Conservation (phyloP, 2,113 vertebrate genomes). For the Cololabis saira region DNA sequence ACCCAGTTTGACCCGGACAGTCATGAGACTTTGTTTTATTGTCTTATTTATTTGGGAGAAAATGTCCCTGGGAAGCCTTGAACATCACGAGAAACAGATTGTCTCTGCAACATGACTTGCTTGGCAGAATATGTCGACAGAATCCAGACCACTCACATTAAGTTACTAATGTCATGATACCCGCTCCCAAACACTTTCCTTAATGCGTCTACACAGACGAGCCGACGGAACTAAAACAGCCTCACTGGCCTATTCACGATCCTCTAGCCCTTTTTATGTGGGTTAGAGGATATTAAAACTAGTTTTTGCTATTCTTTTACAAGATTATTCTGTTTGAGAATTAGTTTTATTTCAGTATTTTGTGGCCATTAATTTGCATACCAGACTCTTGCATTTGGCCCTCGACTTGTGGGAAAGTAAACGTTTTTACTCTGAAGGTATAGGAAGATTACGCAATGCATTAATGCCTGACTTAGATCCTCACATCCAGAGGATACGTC, state of each 20-base stretch:
- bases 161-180: constrained; percentile 53
- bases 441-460: constrained; percentile 30
- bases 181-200: constrained; percentile 43
- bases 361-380: background rate
- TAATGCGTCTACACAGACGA: constrained; percentile 37
- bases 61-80: constrained; percentile 31
- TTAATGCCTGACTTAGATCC: constrained; percentile 10
- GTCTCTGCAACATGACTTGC: constrained; percentile 14
- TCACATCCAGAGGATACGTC: too few species aligned
- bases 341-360: constrained; percentile 12
- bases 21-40: constrained; percentile 16
- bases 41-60: constrained; percentile 13
- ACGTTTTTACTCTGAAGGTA: constrained; percentile 27
- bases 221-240: constrained; percentile 16
- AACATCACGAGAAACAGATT: constrained; percentile 36
- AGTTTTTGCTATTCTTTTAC: constrained; percentile 8
- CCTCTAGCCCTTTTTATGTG: constrained; percentile 30
- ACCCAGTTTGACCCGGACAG: too few species aligned
- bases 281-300: constrained; percentile 20
- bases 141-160: constrained; percentile 57
- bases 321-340: constrained; percentile 14
- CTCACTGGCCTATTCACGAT: constrained; percentile 8
- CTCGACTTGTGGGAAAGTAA: constrained; percentile 36
- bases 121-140: constrained; percentile 42
- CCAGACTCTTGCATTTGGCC: constrained; percentile 22